Evolutionary conservation across 2,797 vertebrate species (phyloP), one percentile per base, ranked within the genome.

Genomic region (Intellagama lesueurii): DNA sequence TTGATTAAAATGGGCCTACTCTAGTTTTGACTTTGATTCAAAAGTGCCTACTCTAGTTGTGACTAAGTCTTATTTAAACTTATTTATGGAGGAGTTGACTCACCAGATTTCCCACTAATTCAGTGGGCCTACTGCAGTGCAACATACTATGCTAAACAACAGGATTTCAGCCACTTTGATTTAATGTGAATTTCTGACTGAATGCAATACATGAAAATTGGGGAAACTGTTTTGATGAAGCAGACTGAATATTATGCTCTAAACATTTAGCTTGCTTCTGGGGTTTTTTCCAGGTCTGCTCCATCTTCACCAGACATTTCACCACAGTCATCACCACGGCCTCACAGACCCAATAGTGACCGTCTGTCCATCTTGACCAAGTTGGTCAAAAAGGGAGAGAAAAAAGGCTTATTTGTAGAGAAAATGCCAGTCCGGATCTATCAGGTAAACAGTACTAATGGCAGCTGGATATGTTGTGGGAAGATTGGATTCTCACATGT

Each of bases 291-390:
- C 89, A 99, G 99, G 89, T 99, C 99, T 91, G 98, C 99, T 47
- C 99, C 99, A 0, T 99, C 99, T 72, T 99, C 99, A 68, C 99
- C 99, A n/a, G 99, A 99, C 91, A 98, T 99, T 88, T 99, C 99
- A 14, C 99, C 99, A 1, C 99, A 99, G 94, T 99, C 99, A 2
- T 99, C 99, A 79, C 99, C 99, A 79, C 98, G 99, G 2, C 99
- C 99, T n/a, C 98, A 98, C 7, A 97, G 99, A 88, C 98, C 99
- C 92, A 99, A 98, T 96, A 99, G 98, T 28, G 99, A 99, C 95
- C 98, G 99, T 1, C 98, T 99, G 78, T 99, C 99, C 91, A 98
- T 99, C 95, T 95, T 99, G 91, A 99, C 99, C 47, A 99, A 99
- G 56, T 96, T 99, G 89, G 99, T 99, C 85, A 98, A 98, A 88